A percentile compares a stretch with the other conserved stretches of the same genome.
These are phyloP conservation scores for Quiscalus mexicanus DNA, from an alignment of 2,113 vertebrate species.

Conservation along the genomic window DNA sequence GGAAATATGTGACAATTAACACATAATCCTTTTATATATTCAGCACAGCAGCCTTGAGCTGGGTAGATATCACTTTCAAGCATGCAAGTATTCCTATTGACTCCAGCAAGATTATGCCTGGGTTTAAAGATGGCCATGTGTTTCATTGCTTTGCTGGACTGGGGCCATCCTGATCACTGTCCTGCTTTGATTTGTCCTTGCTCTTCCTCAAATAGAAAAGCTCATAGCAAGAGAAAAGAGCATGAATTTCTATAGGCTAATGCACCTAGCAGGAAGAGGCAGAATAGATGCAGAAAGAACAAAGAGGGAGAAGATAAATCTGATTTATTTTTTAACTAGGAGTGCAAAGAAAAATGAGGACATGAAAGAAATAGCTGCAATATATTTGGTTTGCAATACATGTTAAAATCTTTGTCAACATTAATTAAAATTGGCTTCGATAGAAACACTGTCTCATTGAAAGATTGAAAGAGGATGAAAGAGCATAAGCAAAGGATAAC, in stretches of 20 bases:
- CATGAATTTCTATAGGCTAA: background rate
- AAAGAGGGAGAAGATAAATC: background rate
- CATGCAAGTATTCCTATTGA: background rate
- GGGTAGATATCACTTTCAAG: background rate
- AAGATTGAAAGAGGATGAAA: slow-evolving; percentile 45
- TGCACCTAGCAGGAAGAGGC: background rate
- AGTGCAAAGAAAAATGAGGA: background rate
- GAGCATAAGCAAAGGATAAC: slow-evolving; percentile 64
- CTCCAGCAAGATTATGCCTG: background rate
- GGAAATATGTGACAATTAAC: background rate
- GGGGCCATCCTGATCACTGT: background rate
- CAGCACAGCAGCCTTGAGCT: background rate
- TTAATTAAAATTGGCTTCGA: slow-evolving; percentile 48
- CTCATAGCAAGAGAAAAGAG: background rate
- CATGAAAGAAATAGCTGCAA: slow-evolving; percentile 13
- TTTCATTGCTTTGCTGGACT: background rate
- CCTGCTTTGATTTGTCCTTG: background rate
- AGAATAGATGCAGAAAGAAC: background rate
- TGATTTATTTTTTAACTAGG: background rate
- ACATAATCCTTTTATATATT: background rate
- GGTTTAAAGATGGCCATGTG: background rate
- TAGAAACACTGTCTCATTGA: slow-evolving; percentile 27
- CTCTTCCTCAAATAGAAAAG: background rate
- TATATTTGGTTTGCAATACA: slow-evolving; percentile 25
- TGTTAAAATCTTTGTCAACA: slow-evolving; percentile 59